phyloP scores from a whole-genome alignment of 2,113 vertebrate genomes.

The Notothenia coriiceps region DNA sequence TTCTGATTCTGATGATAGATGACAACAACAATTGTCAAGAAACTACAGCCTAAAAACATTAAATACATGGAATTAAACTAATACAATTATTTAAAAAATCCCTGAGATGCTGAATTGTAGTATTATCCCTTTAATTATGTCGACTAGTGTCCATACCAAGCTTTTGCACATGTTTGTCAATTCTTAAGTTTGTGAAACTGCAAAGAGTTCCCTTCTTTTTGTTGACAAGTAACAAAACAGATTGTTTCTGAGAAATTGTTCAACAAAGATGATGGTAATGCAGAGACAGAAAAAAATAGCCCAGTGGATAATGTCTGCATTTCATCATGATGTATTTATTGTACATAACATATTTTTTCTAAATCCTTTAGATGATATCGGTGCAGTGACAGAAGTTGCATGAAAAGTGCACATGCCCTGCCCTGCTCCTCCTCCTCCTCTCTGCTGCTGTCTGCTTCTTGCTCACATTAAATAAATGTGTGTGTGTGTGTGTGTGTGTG shows the following conservation, averaged over 20 bases:
- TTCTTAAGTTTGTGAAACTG: not conserved
- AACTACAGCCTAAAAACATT: too few species aligned
- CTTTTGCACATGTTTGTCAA: not conserved
- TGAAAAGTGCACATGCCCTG: not conserved
- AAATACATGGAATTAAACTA: too few species aligned
- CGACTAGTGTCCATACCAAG: not conserved
- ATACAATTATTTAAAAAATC: too few species aligned
- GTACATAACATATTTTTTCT: not conserved
- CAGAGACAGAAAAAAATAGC: too few species aligned
- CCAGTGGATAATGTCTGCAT: not conserved
- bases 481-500: too few species aligned
- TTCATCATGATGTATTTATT: not conserved
- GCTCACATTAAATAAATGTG: not conserved
- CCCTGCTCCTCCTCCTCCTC: not conserved
- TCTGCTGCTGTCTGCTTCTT: not conserved
- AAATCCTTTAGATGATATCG: constrained; percentile 13
- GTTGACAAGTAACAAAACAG: too few species aligned
- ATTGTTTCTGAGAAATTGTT: not conserved
- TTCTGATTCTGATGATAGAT: too few species aligned
- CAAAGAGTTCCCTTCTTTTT: not conserved
- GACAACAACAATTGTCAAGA: too few species aligned
- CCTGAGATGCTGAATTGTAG: too few species aligned
- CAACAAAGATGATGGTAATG: too few species aligned
- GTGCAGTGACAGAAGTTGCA: constrained; percentile 7
- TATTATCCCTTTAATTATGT: not conserved